These are phyloP conservation scores for Typhlomys cinereus DNA, from an alignment of 2,113 vertebrate genomes.

Conservation along the genomic window DNA sequence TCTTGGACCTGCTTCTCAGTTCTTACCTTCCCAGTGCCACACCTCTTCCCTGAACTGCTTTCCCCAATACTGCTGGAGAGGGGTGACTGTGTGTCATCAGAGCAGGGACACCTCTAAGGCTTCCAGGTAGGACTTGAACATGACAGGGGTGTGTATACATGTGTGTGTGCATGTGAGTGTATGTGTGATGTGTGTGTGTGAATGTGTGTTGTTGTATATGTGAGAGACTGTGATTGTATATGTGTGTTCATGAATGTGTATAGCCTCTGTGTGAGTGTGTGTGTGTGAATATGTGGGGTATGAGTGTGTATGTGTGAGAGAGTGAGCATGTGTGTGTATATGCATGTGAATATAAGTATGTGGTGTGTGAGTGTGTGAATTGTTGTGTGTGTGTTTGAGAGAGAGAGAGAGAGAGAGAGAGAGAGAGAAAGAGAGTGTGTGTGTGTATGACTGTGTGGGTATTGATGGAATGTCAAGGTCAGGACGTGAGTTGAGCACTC, in stretches of 20 bases:
- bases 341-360: background rate
- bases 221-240: background rate
- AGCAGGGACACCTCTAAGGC: background rate
- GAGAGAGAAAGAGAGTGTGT: background rate
- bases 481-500: background rate
- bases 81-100: background rate
- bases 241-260: background rate
- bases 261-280: background rate
- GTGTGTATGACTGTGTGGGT: background rate
- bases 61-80: background rate
- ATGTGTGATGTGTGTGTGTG: background rate
- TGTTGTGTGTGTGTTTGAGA: background rate
- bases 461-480: background rate
- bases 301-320: background rate
- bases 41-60: background rate
- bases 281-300: background rate
- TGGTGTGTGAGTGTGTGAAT: background rate
- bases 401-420: too few species aligned
- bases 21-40: background rate
- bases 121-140: background rate
- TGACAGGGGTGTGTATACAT: background rate
- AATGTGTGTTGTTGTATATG: background rate
- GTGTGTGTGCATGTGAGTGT: background rate
- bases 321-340: background rate
- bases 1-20: background rate